Conservation (phyloP, 2,888 invertebrate species). For the Lacanobia wlatinum region DNA sequence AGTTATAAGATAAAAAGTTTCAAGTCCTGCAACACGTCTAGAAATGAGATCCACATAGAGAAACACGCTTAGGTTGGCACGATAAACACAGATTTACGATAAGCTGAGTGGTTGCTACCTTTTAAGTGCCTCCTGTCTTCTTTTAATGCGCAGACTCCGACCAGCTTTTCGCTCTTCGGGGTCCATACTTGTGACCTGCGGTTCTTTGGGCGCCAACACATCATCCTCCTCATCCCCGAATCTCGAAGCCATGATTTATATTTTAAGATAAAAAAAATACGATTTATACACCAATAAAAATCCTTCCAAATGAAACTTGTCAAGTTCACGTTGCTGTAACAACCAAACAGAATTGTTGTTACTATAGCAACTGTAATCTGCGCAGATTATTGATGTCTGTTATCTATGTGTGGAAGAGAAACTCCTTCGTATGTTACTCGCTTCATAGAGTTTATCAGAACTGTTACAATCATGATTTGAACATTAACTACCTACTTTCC, state of each 20-base stretch:
- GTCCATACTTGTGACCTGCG: conserved; percentile 91
- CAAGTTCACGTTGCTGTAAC: conserved; percentile 28
- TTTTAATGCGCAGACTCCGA: conserved; percentile 92
- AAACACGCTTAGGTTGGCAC: too few species aligned
- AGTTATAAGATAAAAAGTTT: too few species aligned
- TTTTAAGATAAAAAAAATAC: conserved; percentile 16
- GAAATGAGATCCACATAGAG: too few species aligned
- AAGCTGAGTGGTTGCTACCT: conserved; percentile 77
- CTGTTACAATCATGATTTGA: neutral
- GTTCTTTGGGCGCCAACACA: conserved; percentile 88
- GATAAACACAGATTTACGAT: neutral
- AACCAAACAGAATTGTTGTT: conserved; percentile 28
- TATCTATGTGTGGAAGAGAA: neutral
- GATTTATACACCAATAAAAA: conserved; percentile 26
- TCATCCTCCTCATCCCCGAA: conserved; percentile 84
- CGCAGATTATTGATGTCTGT: neutral
- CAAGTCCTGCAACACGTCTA: too few species aligned
- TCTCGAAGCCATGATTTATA: conserved; percentile 73
- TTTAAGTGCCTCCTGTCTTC: conserved; percentile 91
- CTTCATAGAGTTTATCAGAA: neutral
- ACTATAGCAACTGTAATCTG: conserved; percentile 15
- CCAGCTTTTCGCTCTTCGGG: conserved; percentile 93
- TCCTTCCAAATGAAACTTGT: conserved; percentile 27
- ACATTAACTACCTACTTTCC: too few species aligned
- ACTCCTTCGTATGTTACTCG: too few species aligned